Base-by-base conservation (phyloP, 1,140 invertebrate genomes). In the Lutraria rhynchaena region DNA sequence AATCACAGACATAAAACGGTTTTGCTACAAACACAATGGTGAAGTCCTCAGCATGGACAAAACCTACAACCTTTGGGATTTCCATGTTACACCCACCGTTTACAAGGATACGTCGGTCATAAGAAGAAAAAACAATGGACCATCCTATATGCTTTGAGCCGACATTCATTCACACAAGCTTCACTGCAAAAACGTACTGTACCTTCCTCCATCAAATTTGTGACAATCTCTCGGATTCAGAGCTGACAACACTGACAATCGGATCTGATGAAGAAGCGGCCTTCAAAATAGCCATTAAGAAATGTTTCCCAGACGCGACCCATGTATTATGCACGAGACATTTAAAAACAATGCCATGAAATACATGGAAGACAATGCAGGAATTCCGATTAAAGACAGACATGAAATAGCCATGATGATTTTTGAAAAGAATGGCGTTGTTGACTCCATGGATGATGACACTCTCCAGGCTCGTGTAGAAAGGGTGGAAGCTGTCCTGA, bases 1-100 rank as follows among this genome's bases (percentile, higher is more conserved):
- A 58, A 74, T 70, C 5, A 19, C 9, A 1, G 67, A 51, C 13
- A 51, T 70, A 5, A 70, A 70, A 41, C 0, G 51, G 9, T 74
- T 74, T 31, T 74, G 70, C 33, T 35, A 53, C 24, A 33, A 27
- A 22, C 29, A 74, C 3, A 37, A 37, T 57, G 70, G 51, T 3
- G 5, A 4, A 15, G 29, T 74, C 4, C 29, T 74, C 17, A 33
- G 11, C 9, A 74, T 74, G 5, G 31, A 57, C 31, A 74, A 74
- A 35, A 74, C 70, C 9, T 74, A 57, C n/a, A 60, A 74, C 3
- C 17, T 74, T 17, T 27, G 55, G 3, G 70, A 73, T n/a, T 73
- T 73, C 53, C 29, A 57, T 58, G 51, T 73, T 17, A 73, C 70
- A 22, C 51, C 53, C 13, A 73, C 55, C 0, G 55, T 41, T 9